Conservation (phyloP, 1,140 invertebrate species). For the Lordiphosa mommai region DNA sequence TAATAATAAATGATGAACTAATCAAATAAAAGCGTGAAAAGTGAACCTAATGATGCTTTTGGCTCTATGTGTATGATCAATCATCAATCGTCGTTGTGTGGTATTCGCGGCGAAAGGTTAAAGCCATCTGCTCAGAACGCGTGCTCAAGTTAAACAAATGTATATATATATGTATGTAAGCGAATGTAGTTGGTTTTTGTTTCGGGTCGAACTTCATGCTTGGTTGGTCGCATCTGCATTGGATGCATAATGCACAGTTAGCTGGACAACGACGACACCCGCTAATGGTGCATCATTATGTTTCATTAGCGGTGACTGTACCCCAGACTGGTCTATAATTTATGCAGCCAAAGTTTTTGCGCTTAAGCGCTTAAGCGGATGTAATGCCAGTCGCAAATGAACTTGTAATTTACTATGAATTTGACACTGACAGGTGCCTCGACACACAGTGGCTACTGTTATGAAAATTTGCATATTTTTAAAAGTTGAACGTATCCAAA, state of each 20-base stretch:
- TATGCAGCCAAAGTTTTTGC: conserved; percentile 37
- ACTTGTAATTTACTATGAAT: conserved; percentile 72
- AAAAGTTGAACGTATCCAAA: too few relatives aligned
- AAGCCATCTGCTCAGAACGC: conserved; percentile 5
- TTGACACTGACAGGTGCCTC: conserved; percentile 58
- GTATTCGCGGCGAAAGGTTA: conserved; percentile 5
- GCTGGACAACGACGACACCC: conserved; percentile 29
- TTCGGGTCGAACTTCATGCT: conserved; percentile 41
- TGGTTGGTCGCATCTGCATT: conserved; percentile 33
- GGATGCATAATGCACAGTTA: conserved; percentile 61
- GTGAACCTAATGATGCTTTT: conserved; percentile 43
- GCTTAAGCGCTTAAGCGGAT: conserved; percentile 51
- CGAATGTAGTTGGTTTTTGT: too few relatives aligned
- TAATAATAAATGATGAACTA: conserved; percentile 72
- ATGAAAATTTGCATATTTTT: not conserved
- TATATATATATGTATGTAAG: too few relatives aligned
- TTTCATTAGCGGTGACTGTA: conserved; percentile 51
- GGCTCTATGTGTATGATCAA: conserved; percentile 21
- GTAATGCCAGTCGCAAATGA: conserved; percentile 69
- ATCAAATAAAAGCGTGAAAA: conserved; percentile 77
- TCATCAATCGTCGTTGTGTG: conserved; percentile 13
- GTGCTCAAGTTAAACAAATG: not conserved
- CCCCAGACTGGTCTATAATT: conserved; percentile 35
- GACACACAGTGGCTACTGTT: conserved; percentile 1
- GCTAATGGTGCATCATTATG: conserved; percentile 70